Evolutionary conservation across 2,888 invertebrate genomes (phyloP).

Genomic region (Lacanobia wlatinum): DNA sequence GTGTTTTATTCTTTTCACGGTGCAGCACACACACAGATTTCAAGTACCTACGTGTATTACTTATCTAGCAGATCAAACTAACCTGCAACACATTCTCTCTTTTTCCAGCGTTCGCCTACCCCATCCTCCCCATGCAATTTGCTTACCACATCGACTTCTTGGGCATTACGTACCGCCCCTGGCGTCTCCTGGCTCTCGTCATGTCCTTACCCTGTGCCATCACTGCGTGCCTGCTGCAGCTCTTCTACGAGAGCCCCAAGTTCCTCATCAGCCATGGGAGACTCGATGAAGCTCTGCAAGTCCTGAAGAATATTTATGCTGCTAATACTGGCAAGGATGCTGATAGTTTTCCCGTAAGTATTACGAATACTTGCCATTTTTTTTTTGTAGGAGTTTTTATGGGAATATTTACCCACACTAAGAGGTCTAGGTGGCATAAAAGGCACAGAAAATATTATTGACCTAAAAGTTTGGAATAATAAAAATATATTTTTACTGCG

Average conservation of each 20-base stretch:
- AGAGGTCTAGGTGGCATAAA: too few relatives aligned
- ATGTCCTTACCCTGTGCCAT: conserved; percentile 92
- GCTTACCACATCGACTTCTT: conserved; percentile 84
- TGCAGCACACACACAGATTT: background rate
- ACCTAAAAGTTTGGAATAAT: too few relatives aligned
- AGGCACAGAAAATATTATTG: background rate
- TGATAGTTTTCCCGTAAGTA: conserved; percentile 83
- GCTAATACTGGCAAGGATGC: conserved; percentile 80
- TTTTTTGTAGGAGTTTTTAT: too few relatives aligned
- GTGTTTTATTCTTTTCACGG: too few relatives aligned
- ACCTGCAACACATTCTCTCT: background rate
- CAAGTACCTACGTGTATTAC: background rate
- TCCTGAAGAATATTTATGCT: conserved; percentile 82
- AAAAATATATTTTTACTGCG: background rate
- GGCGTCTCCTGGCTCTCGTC: conserved; percentile 94
- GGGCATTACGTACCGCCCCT: conserved; percentile 92
- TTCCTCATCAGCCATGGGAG: conserved; percentile 92
- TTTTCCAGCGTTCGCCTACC: conserved; percentile 91
- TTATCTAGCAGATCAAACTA: background rate
- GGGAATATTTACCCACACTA: too few relatives aligned
- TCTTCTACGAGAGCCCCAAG: conserved; percentile 95
- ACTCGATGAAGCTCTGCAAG: conserved; percentile 90
- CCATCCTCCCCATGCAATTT: conserved; percentile 92
- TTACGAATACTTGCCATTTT: background rate
- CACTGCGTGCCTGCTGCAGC: conserved; percentile 90